These are phyloP conservation scores for Hippocampus comes DNA, from an alignment of 2,113 vertebrate species.

Conservation along the genomic window DNA sequence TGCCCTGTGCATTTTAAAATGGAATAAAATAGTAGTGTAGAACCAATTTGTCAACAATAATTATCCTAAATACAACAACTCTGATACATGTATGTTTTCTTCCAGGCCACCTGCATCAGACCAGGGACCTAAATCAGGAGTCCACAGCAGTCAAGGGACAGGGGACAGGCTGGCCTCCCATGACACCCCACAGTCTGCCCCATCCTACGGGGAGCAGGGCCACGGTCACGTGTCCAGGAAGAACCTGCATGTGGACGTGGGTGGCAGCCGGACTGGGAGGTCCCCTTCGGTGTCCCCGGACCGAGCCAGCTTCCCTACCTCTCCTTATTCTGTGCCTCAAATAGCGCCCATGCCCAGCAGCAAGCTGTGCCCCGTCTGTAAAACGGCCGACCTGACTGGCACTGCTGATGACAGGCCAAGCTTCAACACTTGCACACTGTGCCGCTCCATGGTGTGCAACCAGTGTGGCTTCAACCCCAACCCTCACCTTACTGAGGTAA, in stretches of 20 bases:
- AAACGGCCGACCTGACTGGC: slow-evolving; percentile 90
- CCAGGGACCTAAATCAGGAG: slow-evolving; percentile 60
- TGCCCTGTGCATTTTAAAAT: neutral
- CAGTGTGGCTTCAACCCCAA: slow-evolving; percentile 99
- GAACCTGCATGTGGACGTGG: slow-evolving; percentile 74
- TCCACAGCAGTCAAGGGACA: slow-evolving; percentile 54
- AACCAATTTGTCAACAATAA: slow-evolving; percentile 4
- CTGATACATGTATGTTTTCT: slow-evolving; percentile 21
- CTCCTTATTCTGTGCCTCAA: slow-evolving; percentile 95
- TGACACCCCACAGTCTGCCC: slow-evolving; percentile 43
- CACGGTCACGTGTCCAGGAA: slow-evolving; percentile 65
- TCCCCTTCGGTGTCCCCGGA: slow-evolving; percentile 83
- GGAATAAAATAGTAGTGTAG: neutral
- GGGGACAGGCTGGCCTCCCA: slow-evolving; percentile 70
- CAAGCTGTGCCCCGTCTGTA: slow-evolving; percentile 96
- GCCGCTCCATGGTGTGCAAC: slow-evolving; percentile 91
- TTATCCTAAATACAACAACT: neutral
- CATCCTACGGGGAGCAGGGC: slow-evolving; percentile 53
- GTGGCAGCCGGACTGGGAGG: slow-evolving; percentile 62
- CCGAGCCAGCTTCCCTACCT: slow-evolving; percentile 86
- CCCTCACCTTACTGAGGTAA: slow-evolving; percentile 97
- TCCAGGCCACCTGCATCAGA: slow-evolving; percentile 63
- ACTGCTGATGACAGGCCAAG: slow-evolving; percentile 81
- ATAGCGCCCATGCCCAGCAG: slow-evolving; percentile 97
- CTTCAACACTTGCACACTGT: slow-evolving; percentile 93